Evolutionary conservation across 1,140 invertebrate species (phyloP), one percentile per base, ranked within the genome.

Genomic region (Temnothorax curvispinosus): DNA sequence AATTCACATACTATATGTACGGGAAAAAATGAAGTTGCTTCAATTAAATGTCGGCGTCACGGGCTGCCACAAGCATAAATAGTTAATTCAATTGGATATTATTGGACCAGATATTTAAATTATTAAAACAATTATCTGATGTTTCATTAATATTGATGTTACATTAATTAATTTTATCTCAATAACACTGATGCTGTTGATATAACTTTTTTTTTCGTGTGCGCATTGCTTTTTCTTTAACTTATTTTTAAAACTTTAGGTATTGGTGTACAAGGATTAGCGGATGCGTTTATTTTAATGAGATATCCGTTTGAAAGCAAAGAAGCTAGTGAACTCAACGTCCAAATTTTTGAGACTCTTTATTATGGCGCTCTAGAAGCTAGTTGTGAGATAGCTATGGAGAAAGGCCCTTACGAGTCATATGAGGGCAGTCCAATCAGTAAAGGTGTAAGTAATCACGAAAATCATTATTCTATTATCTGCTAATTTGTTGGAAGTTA

Each of bases 291-390:
- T 94, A 97, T 99, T 80, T 94, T 99, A 32, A 98, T 99, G 98
- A 96, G 98, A 67, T 97, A 97, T 94, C 98, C 99, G 54, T 99
- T 99, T 94, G 98, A 98, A 91, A 98, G 97, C 93, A 96, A 97
- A 69, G 97, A 98, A 94, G 99, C 99, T 0, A 96, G 97, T 84
- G 95, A 97, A 88, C 94, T 99, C 2, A 99, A 99, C 95, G 97
- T 97, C 90, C 97, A 99, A 94, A 99, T 99, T 86, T 99, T 99
- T 96, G 99, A 99, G 96, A 99, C 99, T 0, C 97, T 99, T 74
- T 99, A 99, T 95, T 99, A 98, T 95, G 99, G 97, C n/a, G 98
- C 99, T 7, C 94, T 99, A 87, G 99, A 99, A 95, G 98, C 98
- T 0, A 99, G 98, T 94, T 99, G 98, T 96, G 99, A 99, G 96